These are phyloP conservation scores for Seira musarum DNA, from an alignment of 2,888 invertebrate species.

Conservation along the genomic window DNA sequence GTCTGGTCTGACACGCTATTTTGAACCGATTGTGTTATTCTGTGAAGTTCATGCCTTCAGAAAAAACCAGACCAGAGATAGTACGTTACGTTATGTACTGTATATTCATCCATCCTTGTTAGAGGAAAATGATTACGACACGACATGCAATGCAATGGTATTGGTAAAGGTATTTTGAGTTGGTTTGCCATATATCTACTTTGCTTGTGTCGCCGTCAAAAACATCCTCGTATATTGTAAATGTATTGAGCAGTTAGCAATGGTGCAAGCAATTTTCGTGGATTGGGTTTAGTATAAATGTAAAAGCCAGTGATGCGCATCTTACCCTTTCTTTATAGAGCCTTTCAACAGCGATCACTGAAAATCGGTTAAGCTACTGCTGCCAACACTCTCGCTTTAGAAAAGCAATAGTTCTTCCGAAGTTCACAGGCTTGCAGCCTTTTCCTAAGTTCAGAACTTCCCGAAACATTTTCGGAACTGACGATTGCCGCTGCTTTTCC, in stretches of 20 bases:
- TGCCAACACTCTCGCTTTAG: neutral
- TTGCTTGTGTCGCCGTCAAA: neutral
- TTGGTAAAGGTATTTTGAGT: no score
- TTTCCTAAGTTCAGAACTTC: neutral
- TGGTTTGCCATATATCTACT: no score
- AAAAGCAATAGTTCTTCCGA: neutral
- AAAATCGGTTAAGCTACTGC: constrained; percentile 17
- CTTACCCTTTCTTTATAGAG: constrained; percentile 48
- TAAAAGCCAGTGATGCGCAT: constrained; percentile 33
- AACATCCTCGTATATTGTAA: neutral
- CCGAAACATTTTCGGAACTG: neutral
- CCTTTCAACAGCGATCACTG: constrained; percentile 51
- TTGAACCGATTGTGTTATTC: constrained; percentile 1
- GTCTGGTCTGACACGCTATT: constrained; percentile 23
- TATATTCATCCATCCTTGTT: neutral
- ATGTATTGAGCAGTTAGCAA: constrained; percentile 2
- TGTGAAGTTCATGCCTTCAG: neutral
- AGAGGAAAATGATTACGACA: neutral
- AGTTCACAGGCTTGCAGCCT: neutral
- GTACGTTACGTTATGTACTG: no score
- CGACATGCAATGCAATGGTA: neutral
- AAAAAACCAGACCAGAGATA: neutral
- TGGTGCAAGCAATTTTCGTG: neutral
- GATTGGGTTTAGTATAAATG: constrained; percentile 47
- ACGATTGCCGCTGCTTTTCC: neutral